A percentile compares a stretch with the other conserved stretches of the same genome.
phyloP scores from a whole-genome alignment of 2,797 vertebrate species.

The Diceros bicornis region DNA sequence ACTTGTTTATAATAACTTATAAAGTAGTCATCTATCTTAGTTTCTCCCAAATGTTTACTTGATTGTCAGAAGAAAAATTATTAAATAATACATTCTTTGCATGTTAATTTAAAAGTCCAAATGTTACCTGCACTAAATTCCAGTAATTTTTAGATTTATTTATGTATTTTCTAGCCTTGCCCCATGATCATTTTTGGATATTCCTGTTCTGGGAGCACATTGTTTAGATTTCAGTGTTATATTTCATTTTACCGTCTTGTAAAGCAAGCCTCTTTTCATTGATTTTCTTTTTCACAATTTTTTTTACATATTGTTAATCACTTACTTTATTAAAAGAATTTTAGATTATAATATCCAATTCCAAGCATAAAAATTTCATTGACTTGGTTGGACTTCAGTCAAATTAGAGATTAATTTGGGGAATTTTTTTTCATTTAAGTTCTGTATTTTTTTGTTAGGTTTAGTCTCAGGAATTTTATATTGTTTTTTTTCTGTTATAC shows the following conservation, averaged over 20 bases:
- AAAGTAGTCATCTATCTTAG: not conserved
- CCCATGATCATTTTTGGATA: not conserved
- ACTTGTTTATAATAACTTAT: not conserved
- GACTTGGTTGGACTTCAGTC: constrained; percentile 37
- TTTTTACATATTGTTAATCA: not conserved
- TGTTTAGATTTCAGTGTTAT: not conserved
- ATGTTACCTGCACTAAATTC: not conserved
- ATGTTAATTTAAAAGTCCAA: not conserved
- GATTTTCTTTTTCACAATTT: constrained; percentile 11
- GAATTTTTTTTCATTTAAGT: not conserved
- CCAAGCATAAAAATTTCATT: constrained; percentile 21
- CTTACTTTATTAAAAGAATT: constrained; percentile 41
- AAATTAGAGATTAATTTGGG: constrained; percentile 18
- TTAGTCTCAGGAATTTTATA: not conserved
- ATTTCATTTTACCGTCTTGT: not conserved
- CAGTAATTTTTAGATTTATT: not conserved
- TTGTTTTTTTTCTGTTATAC: not conserved
- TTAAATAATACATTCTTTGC: not conserved
- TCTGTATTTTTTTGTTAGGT: constrained; percentile 43
- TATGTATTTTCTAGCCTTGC: not conserved
- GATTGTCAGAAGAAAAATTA: not conserved
- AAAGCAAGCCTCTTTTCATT: not conserved
- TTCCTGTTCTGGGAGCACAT: not conserved
- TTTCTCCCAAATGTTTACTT: constrained; percentile 1
- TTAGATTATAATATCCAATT: not conserved